A percentile compares a stretch with the other conserved stretches of the same genome.
phyloP scores from a whole-genome alignment of 2,113 vertebrate genomes.

The Petrocephalus zakoni region DNA sequence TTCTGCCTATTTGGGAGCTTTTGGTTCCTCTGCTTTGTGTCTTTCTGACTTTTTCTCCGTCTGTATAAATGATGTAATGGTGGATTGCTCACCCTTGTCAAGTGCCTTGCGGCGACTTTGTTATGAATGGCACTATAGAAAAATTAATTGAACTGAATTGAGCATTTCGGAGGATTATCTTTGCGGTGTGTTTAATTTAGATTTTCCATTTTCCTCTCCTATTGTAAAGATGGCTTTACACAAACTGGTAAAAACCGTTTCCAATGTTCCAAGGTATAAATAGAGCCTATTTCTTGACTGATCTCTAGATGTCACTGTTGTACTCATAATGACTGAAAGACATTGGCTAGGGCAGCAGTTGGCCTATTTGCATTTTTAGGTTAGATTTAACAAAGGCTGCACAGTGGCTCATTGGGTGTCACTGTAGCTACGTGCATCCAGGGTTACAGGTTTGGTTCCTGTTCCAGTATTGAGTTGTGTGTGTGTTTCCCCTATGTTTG shows the following conservation, averaged over 20 bases:
- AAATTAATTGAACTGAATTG: neutral
- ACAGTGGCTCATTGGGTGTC: neutral
- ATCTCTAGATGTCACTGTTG: conserved; percentile 69
- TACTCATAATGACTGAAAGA: conserved; percentile 46
- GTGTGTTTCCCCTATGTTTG: neutral
- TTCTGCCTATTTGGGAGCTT: neutral
- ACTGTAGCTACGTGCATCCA: neutral
- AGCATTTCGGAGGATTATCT: neutral
- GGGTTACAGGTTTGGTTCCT: neutral
- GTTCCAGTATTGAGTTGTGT: neutral
- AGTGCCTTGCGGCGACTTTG: neutral
- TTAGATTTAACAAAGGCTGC: neutral
- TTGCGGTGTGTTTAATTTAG: neutral
- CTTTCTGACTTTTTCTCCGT: neutral
- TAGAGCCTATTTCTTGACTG: neutral
- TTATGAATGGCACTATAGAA: neutral
- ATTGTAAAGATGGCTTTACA: neutral
- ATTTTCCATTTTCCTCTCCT: no score
- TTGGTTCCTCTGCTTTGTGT: neutral
- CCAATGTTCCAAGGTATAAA: neutral
- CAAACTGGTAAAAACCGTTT: neutral
- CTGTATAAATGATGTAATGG: neutral
- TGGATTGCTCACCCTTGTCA: neutral
- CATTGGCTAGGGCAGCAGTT: neutral
- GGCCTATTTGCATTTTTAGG: neutral